Base-by-base conservation (phyloP, 1,140 invertebrate species). In the Drosophila orena region DNA sequence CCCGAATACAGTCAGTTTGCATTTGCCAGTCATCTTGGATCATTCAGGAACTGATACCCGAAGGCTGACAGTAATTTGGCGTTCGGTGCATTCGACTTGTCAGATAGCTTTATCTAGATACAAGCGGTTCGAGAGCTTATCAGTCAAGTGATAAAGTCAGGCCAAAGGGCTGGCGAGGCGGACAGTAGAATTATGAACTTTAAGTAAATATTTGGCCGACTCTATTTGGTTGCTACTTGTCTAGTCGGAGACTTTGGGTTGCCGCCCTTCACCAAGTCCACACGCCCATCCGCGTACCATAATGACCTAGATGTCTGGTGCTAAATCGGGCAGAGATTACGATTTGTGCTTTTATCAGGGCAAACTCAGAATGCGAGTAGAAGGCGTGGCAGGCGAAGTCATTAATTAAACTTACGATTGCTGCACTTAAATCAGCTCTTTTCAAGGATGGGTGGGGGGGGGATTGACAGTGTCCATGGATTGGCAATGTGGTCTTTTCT, bases 321-420 rank as follows among this genome's bases (percentile, higher is more conserved):
- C 22, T 43, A 47, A 62, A 75, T 27, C 22, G 22, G 60, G 7
- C n/a, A 11, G 35, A 57, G 68, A 71, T 71, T 70, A 57, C 35
- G 7, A 17, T 17, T 37, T 20, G 20, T 40, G 20, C 34, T 38
- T 34, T 60, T 56, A 62, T 73, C 62, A 20, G 57, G 11, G 7
- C 7, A 27, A n/a, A 74, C 60, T 27, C 34, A 73, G 43, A 38
- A 38, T 38, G 37, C 11, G 37, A 38, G 4, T 24, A 43, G 43
- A 42, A 50, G 72, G 72, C 52, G 58, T 59, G 58, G 58, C 47
- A 24, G 5, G 2, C 34, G n/a, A 4, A 22, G 30, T 59, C 50
- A 76, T 72, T 78, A 79, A 83, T 72, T 66, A 68, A 62, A 66
- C 70, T 56, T 40, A 40, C 64, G 81, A 61, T 79, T 69, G 62